Evolutionary conservation across 2,888 invertebrate genomes (phyloP), one percentile per base, ranked within the genome.

Genomic region (Catocala nupta): DNA sequence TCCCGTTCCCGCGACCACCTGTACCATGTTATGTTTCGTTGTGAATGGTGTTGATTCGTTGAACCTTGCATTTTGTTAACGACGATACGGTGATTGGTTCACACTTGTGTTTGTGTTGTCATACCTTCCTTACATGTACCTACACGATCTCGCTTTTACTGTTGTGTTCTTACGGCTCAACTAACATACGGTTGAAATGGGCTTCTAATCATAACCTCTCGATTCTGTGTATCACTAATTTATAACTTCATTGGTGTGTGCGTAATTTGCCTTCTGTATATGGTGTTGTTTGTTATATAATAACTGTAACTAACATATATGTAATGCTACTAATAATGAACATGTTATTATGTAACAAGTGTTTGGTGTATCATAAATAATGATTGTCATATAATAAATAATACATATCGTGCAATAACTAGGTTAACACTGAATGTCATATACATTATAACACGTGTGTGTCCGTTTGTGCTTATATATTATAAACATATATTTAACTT

Each of bases 231-330:
- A 74, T 89, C 84, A 88, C 87, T 86, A 72, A 85, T 81, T 77
- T 83, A 71, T 83, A 71, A 87, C 81, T 85, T 85, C 75, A 84
- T 88, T 88, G 90, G 89, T 93, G 93, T 94, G 93, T 94, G 94
- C 94, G 94, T 93, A 88, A 93, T 93, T 93, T 93, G 94, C 93
- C 94, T 94, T 85, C 81, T 87, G 86, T 91, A 82, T 87, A 85
- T 87, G 82, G 81, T 85, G 80, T 79, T 89, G 72, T 84, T 80
- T 89, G 87, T 89, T 87, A 86, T 87, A 82, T 88, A 85, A 89
- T 88, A 87, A 88, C 84, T 82, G 75, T 83, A 76, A 74, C 71
- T 63, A 70, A 71, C 68, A 58, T 50, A 59, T 55, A 51, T n/a
- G 47, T 65, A 63, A 73, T 75, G 63, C 62, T 61, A 68, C 61